phyloP scores from a whole-genome alignment of 2,888 invertebrate species.

The Deilephila elpenor region DNA sequence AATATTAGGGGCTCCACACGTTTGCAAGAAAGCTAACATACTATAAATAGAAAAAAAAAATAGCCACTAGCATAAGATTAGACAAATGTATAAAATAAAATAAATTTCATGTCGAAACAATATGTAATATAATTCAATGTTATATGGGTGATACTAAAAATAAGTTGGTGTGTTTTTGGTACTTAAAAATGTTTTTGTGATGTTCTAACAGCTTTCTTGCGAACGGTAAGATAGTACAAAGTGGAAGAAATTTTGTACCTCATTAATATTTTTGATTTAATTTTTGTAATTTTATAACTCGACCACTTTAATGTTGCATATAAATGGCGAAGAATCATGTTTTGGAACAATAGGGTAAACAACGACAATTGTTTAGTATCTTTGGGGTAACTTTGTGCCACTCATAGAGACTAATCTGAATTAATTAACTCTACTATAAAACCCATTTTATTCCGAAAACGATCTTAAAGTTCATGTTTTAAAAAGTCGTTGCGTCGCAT shows the following conservation, averaged over 20 bases:
- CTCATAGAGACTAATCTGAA: too few species aligned
- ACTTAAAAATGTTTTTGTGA: constrained; percentile 18
- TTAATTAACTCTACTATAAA: too few species aligned
- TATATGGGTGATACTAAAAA: constrained; percentile 19
- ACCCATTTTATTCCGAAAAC: too few species aligned
- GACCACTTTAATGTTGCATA: constrained; percentile 1
- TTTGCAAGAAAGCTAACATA: constrained; percentile 41
- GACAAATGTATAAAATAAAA: constrained; percentile 28
- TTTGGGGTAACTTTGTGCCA: too few species aligned
- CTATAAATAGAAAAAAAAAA: constrained; percentile 3
- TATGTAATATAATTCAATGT: constrained; percentile 23
- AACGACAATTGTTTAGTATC: too few species aligned
- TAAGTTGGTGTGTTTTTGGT: constrained; percentile 23
- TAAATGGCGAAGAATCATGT: neutral
- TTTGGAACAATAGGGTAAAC: neutral
- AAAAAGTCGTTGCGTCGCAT: too few species aligned
- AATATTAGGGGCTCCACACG: constrained; percentile 37
- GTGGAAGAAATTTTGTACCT: constrained; percentile 51
- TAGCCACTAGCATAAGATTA: constrained; percentile 21
- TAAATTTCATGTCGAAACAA: constrained; percentile 14
- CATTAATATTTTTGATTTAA: constrained; percentile 27
- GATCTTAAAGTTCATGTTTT: too few species aligned
- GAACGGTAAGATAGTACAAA: constrained; percentile 65
- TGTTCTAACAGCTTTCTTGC: constrained; percentile 50
- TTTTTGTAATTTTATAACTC: constrained; percentile 6